Evolutionary conservation across 2,888 invertebrate genomes (phyloP).

Genomic region (Nipponacmea schrenckii): DNA sequence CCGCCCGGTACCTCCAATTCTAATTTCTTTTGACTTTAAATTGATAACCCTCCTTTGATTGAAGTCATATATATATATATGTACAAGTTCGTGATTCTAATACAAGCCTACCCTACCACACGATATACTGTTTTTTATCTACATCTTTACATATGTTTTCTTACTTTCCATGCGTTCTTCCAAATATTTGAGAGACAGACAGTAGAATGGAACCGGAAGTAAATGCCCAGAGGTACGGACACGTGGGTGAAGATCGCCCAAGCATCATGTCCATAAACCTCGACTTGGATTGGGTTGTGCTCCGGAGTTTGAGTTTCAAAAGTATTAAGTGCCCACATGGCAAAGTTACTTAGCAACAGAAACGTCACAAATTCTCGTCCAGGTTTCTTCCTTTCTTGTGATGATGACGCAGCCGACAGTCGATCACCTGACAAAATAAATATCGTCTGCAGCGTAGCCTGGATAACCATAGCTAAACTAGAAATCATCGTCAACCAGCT

Average conservation of each 20-base stretch:
- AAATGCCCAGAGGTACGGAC: conserved; percentile 92
- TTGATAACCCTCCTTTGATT: no score
- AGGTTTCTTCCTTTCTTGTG: conserved; percentile 92
- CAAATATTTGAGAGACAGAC: conserved; percentile 96
- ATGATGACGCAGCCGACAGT: conserved; percentile 86
- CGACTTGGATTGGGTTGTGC: conserved; percentile 90
- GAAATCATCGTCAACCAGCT: conserved; percentile 89
- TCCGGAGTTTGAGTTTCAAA: conserved; percentile 94
- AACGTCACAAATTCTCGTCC: conserved; percentile 95
- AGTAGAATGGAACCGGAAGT: conserved; percentile 92
- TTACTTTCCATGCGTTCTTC: conserved; percentile 88
- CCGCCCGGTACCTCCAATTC: no score
- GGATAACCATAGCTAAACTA: conserved; percentile 85
- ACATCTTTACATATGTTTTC: conserved; percentile 26
- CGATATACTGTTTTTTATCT: neutral
- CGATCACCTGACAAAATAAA: conserved; percentile 91
- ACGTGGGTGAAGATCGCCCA: conserved; percentile 94
- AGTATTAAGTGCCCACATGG: conserved; percentile 96
- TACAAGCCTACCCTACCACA: no score
- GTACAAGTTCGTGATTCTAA: no score
- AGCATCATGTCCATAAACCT: conserved; percentile 91
- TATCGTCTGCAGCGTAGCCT: conserved; percentile 78
- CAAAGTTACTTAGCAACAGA: conserved; percentile 92
- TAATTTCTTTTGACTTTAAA: no score
- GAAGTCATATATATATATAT: no score